Base-by-base conservation (phyloP, 1,140 invertebrate genomes). In the Apolygus lucorum region DNA sequence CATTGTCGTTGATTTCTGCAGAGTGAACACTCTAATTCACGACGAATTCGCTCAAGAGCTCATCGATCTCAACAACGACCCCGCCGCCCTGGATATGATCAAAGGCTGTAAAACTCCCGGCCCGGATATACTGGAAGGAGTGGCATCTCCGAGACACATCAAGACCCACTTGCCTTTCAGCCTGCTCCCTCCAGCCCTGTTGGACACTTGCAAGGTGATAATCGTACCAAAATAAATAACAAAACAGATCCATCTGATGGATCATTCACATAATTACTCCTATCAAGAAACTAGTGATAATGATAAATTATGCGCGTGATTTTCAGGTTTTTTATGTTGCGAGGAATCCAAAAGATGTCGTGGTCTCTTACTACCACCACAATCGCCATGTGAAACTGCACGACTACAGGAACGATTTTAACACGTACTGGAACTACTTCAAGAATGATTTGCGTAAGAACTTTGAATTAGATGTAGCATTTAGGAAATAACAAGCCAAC, bases 291-390 rank as follows among this genome's bases (percentile, higher is more conserved):
- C 4, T 42, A 8, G 34, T 42, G 17, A 42, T 42, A 42, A 4
- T 4, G 4, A 42, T 42, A 42, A 42, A 24, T 28, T 22, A 25
- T 69, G 22, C 64, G 17, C 64, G 1, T 64, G 28, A 11, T 21
- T 49, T 75, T 68, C 63, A 87, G 84, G 78, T 90, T 13, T 81
- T 92, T 2, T 92, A 91, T 75, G 85, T 92, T 0, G 86, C 87
- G 1, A 81, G 93, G 65, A 92, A 94, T 80, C 91, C 92, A 0
- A 91, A 92, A 78, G 92, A 94, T 77, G 88, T 92, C 0, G 89
- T 85, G 1, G 89, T 93, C 0, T 94, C 91, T 0, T 93, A 88
- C 77, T 95, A 88, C 76, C 86, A 93, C 78, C 84, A 93, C 29
- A 88, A 90, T 77, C 82, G 85, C 74, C 78, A 87, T 0, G 85